These are phyloP conservation scores for Leptogaster cylindrica DNA, from an alignment of 2,888 invertebrate species.

Conservation along the genomic window DNA sequence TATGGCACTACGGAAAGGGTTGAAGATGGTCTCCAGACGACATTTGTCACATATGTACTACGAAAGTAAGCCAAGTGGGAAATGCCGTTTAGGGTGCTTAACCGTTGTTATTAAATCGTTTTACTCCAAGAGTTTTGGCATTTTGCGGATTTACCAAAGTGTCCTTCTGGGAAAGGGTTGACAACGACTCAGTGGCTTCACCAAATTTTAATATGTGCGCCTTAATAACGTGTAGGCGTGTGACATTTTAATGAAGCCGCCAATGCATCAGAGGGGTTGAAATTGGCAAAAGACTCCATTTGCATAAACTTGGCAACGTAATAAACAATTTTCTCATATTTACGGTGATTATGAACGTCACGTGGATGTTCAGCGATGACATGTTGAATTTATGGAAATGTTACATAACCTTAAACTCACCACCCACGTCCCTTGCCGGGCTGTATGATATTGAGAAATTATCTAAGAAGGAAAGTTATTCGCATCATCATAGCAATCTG, in stretches of 20 bases:
- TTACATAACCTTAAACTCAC: too few relatives aligned
- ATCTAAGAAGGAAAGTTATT: too few relatives aligned
- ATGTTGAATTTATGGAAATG: too few relatives aligned
- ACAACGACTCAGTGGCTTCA: slow-evolving; percentile 16
- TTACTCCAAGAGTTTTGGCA: slow-evolving; percentile 34
- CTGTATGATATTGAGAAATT: too few relatives aligned
- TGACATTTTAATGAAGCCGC: slow-evolving; percentile 17
- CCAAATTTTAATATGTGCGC: slow-evolving; percentile 20
- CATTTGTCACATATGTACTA: slow-evolving; percentile 5
- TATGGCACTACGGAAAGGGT: not conserved
- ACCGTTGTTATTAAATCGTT: slow-evolving; percentile 36
- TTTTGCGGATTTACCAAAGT: slow-evolving; percentile 35
- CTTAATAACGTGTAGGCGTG: slow-evolving; percentile 19
- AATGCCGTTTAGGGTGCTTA: slow-evolving; percentile 10
- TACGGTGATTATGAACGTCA: slow-evolving; percentile 18
- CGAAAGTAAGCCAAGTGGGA: not conserved
- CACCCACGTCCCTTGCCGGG: too few relatives aligned
- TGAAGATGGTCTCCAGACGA: not conserved
- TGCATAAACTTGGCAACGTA: slow-evolving; percentile 33
- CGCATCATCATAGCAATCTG: too few relatives aligned
- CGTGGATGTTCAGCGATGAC: too few relatives aligned
- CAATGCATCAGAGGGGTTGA: not conserved
- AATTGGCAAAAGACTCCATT: slow-evolving; percentile 21
- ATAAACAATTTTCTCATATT: slow-evolving; percentile 27
- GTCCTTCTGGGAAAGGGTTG: not conserved